Conservation (phyloP, 1,140 invertebrate species). For the Galleria mellonella region DNA sequence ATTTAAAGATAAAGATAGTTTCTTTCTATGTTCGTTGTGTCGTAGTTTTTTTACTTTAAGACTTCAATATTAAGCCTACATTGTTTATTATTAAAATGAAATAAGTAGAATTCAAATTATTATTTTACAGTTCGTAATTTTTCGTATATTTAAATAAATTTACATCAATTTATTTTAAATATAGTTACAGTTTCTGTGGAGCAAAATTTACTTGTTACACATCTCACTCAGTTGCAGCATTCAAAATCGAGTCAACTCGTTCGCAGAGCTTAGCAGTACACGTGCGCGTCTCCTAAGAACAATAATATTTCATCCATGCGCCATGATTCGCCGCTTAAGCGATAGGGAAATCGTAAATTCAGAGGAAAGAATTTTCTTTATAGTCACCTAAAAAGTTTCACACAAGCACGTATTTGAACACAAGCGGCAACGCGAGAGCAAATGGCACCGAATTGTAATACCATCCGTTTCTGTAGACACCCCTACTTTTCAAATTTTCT, state of each 20-base stretch:
- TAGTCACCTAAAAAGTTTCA: slow-evolving; percentile 45
- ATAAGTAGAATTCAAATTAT: too few relatives aligned
- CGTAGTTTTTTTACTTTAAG: too few relatives aligned
- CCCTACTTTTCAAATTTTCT: slow-evolving; percentile 52
- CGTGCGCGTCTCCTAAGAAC: slow-evolving; percentile 30
- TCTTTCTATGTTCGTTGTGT: too few relatives aligned
- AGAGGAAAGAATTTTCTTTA: slow-evolving; percentile 47
- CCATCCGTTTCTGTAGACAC: slow-evolving; percentile 28
- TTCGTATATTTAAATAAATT: too few relatives aligned
- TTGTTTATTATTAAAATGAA: too few relatives aligned
- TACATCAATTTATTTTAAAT: too few relatives aligned
- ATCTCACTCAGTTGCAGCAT: neutral
- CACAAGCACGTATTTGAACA: slow-evolving; percentile 41
- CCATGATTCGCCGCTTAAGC: slow-evolving; percentile 50
- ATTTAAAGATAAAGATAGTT: too few relatives aligned
- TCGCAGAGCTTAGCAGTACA: slow-evolving; percentile 20
- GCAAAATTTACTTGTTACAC: too few relatives aligned
- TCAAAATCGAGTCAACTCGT: neutral
- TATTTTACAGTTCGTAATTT: too few relatives aligned
- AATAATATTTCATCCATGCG: slow-evolving; percentile 48
- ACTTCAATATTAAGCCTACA: too few relatives aligned
- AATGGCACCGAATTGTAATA: slow-evolving; percentile 40
- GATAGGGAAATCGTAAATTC: slow-evolving; percentile 58
- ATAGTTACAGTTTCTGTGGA: too few relatives aligned
- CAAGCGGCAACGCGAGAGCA: slow-evolving; percentile 30